These are phyloP conservation scores for Myrmecophaga tridactyla DNA, from an alignment of 2,113 vertebrate genomes.

Conservation along the genomic window DNA sequence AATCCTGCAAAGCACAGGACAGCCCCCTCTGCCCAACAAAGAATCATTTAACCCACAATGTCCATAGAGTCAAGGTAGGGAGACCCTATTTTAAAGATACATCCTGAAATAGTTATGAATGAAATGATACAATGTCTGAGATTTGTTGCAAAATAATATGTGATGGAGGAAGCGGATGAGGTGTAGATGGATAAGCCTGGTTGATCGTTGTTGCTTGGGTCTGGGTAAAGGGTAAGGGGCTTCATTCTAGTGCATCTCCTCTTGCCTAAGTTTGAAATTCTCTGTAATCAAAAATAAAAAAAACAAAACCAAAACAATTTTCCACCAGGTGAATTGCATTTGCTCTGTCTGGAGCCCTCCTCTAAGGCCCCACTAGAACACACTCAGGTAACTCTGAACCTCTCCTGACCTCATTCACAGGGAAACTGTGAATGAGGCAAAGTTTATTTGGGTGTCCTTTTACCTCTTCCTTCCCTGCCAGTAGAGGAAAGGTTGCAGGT, in stretches of 20 bases:
- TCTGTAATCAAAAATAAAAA: not conserved
- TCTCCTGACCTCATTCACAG: not conserved
- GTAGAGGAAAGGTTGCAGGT: not conserved
- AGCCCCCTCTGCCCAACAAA: not conserved
- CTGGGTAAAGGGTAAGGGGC: not conserved
- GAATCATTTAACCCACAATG: not conserved
- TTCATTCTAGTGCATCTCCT: not conserved
- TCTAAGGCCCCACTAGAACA: not conserved
- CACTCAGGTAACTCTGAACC: not conserved
- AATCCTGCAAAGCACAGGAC: not conserved
- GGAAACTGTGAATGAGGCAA: not conserved
- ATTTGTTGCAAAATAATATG: not conserved
- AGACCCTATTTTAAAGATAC: not conserved
- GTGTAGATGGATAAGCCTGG: not conserved
- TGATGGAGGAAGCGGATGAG: not conserved
- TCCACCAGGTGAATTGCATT: not conserved
- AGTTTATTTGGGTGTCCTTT: not conserved
- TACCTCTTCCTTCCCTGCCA: not conserved
- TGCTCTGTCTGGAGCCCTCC: not conserved
- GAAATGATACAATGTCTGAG: not conserved
- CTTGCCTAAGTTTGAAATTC: not conserved
- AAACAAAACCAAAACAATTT: not conserved
- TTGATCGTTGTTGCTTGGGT: not conserved
- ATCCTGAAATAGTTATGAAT: not conserved
- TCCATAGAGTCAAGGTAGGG: not conserved